Evolutionary conservation across 2,113 vertebrate species (phyloP).

Genomic region (Pachycephala philippinensis): DNA sequence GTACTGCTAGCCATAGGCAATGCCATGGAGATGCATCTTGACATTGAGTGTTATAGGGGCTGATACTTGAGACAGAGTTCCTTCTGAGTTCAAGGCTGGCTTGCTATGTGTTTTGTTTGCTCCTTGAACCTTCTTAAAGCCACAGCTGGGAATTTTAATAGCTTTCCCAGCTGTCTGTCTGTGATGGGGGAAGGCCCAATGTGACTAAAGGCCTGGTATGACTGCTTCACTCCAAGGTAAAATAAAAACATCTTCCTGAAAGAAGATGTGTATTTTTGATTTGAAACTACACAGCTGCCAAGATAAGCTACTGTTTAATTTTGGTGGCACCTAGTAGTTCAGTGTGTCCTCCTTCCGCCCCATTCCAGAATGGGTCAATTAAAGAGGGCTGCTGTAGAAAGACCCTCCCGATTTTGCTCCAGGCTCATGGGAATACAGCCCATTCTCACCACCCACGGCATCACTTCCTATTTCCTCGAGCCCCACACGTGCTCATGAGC

Average conservation of each 20-base stretch:
- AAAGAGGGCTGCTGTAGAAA: neutral
- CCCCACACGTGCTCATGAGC: neutral
- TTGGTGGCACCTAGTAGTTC: neutral
- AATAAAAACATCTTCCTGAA: neutral
- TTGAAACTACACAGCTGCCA: neutral
- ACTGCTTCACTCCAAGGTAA: neutral
- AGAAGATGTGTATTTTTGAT: neutral
- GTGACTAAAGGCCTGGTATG: neutral
- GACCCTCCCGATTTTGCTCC: neutral
- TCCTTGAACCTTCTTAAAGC: conserved; percentile 35
- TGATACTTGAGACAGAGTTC: neutral
- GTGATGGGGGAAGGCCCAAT: neutral
- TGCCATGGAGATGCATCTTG: neutral
- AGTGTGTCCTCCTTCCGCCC: neutral
- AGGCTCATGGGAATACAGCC: neutral
- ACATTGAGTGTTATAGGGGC: neutral
- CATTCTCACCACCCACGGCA: neutral
- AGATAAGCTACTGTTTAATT: neutral
- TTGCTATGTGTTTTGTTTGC: neutral
- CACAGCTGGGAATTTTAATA: conserved; percentile 27
- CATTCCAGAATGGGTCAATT: neutral
- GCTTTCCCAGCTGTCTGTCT: conserved; percentile 22
- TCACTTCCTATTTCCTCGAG: fast-evolving
- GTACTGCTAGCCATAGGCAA: neutral
- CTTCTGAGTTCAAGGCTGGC: conserved; percentile 26